Base-by-base conservation (phyloP, 2,888 invertebrate genomes). In the Cenopis cana region DNA sequence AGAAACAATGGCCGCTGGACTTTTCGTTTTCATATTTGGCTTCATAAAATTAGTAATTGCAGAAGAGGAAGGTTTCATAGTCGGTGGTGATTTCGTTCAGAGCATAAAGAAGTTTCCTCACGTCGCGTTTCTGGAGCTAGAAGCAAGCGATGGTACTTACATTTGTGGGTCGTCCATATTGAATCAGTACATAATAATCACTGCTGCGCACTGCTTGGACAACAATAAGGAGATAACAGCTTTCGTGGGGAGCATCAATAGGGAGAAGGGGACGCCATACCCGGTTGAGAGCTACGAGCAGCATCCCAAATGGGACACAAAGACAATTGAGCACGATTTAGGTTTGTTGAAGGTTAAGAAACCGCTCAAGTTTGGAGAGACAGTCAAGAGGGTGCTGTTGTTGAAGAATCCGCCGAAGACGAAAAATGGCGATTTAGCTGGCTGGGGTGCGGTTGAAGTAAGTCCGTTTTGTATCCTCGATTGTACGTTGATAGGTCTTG, bases 201-300 rank as follows among this genome's bases (percentile, higher is more conserved):
- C 85, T 2, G 85, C 85, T 0, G 85, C 78, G 0, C 85, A 85
- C 68, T 85, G 85, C 50, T 65, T 84, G 0, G 76, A 77, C n/a
- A 14, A 11, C 1, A 46, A 41, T 1, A 24, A 14, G 24, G n/a
- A 46, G 24, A 46, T 60, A 46, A 24, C n/a, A 46, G 60, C 60
- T n/a, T 46, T 24, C n/a, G 60, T 60, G 10, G 60, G 60, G n/a
- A 60, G 60, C 38, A 4, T 60, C 2, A 60, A 60, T 5, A 60
- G 60, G 10, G 41, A 60, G 0, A 2, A 59, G 59, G 59, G 64
- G 17, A 10, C 6, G 12, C 12, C 2, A 4, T 18, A 20, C 14
- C 18, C 14, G 5, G 36, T 64, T 6, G 33, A 11, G 0, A 14
- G n/a, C 11, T 18, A 10, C 20, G 6, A 14, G 17, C 14, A 24